Percentiles rank a stretch among this genome's conserved stretches.
Evolutionary conservation across 2,113 vertebrate genomes (phyloP).

Genomic region (Psephotus haematonotus): DNA sequence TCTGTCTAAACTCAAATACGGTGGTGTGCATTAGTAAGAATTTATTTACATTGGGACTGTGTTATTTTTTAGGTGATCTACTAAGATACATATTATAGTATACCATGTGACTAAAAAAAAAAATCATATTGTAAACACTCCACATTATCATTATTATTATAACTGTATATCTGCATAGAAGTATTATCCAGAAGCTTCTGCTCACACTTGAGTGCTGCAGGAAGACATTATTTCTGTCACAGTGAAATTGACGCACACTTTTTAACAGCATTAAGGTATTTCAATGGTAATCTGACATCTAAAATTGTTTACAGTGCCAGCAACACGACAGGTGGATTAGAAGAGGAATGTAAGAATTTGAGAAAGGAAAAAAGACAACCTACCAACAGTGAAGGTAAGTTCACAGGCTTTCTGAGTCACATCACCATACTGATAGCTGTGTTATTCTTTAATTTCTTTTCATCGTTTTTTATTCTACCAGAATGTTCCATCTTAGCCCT

Average conservation of each 20-base stretch:
- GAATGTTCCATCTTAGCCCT: not conserved
- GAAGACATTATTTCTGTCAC: not conserved
- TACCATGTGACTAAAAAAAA: not conserved
- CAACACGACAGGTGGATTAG: not conserved
- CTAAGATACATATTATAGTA: not conserved
- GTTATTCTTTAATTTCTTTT: not conserved
- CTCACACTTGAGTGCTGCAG: not conserved
- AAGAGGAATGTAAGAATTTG: not conserved
- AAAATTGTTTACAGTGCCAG: not conserved
- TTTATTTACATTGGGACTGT: not conserved
- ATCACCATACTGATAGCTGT: rapidly evolving
- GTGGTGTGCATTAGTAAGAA: not conserved
- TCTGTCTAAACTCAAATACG: not conserved
- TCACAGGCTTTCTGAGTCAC: not conserved
- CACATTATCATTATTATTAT: not conserved
- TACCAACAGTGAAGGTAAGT: not conserved
- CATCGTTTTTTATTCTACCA: not conserved
- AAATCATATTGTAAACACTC: not conserved
- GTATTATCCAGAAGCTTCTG: not conserved
- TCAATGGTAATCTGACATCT: constrained; percentile 1
- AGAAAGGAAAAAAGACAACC: not conserved
- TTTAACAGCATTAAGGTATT: not conserved
- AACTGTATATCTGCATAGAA: not conserved
- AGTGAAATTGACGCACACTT: not conserved
- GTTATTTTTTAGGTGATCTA: not conserved